A percentile compares a stretch with the other conserved stretches of the same genome.
These are phyloP conservation scores for Hystrix cristata DNA, from an alignment of 2,113 vertebrate genomes.

Conservation along the genomic window DNA sequence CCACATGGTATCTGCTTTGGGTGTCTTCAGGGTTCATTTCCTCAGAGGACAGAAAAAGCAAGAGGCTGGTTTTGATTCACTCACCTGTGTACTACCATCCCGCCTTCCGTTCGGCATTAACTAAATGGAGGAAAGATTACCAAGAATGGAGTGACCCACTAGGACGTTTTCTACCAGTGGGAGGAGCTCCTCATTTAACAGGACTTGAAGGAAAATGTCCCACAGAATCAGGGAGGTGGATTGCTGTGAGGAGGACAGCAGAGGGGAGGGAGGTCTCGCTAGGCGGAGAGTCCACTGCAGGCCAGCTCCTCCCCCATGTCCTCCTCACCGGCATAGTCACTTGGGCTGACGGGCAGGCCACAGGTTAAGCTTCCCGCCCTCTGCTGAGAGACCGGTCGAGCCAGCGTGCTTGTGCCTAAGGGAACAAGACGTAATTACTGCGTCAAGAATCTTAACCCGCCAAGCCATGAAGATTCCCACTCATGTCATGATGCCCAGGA, in stretches of 20 bases:
- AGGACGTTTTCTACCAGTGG: too few species aligned
- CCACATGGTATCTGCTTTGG: too few species aligned
- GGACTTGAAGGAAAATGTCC: background rate
- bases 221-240: background rate
- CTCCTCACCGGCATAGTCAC: slow-evolving; percentile 86
- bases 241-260: background rate
- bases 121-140: too few species aligned
- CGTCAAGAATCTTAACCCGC: slow-evolving; percentile 76
- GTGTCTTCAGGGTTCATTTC: too few species aligned
- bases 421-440: slow-evolving; percentile 80
- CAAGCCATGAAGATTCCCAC: slow-evolving; percentile 70
- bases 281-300: too few species aligned
- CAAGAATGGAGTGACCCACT: too few species aligned
- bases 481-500: slow-evolving; percentile 67
- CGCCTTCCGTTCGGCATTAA: too few species aligned
- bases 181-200: background rate
- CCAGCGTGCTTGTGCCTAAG: slow-evolving; percentile 71
- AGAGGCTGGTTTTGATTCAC: too few species aligned
- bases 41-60: too few species aligned
- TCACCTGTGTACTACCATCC: too few species aligned
- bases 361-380: slow-evolving; percentile 75
- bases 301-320: slow-evolving; percentile 58
- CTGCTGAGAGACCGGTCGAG: slow-evolving; percentile 75
- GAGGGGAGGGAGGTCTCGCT: background rate
- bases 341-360: slow-evolving; percentile 83